These are phyloP conservation scores for Plecturocebus donacophilus DNA, from an alignment of 2,113 vertebrate species.

Conservation along the genomic window DNA sequence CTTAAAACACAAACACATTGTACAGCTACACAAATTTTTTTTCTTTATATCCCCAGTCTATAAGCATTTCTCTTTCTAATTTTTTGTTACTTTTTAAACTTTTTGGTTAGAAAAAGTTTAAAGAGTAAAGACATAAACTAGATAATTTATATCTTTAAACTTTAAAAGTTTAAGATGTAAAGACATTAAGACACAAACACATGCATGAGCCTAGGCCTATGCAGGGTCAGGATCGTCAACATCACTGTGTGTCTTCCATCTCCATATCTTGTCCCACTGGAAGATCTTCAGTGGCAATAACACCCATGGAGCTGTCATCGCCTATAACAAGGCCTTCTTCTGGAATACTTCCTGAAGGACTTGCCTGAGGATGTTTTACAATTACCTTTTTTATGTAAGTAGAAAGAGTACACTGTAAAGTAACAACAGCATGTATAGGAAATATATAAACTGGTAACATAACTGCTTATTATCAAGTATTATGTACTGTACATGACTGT, in stretches of 20 bases:
- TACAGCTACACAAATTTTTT: neutral
- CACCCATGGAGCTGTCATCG: neutral
- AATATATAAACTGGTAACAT: neutral
- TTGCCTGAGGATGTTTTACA: neutral
- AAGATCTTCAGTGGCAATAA: neutral
- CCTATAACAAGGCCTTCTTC: neutral
- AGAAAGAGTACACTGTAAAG: neutral
- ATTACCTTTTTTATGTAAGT: neutral
- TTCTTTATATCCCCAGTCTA: neutral
- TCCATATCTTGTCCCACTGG: neutral
- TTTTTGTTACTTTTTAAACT: neutral
- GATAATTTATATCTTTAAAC: no score
- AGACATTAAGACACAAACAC: neutral
- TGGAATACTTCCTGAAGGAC: neutral
- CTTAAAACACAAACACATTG: neutral
- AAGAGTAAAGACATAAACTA: no score
- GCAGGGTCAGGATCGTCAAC: neutral
- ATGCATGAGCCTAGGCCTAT: neutral
- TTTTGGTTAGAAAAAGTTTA: neutral
- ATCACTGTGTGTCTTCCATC: neutral
- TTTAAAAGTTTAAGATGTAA: no score
- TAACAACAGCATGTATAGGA: neutral
- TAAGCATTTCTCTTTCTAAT: neutral
- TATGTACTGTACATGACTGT: neutral
- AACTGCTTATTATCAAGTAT: neutral